Base-by-base conservation (phyloP, 1,140 invertebrate genomes). In the Magallana ariakensis region DNA sequence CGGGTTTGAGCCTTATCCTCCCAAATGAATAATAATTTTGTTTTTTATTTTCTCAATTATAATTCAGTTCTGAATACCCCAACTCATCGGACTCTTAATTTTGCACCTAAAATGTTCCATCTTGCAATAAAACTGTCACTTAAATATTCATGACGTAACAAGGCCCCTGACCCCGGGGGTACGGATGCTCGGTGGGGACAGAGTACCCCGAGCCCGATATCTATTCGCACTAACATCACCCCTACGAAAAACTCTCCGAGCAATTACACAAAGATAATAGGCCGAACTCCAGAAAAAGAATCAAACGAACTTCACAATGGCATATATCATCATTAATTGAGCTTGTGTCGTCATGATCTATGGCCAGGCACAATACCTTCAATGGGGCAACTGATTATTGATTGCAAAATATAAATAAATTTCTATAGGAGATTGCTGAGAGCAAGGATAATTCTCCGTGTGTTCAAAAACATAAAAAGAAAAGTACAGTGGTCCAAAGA, bases 341-440 rank as follows among this genome's bases (percentile, higher is more conserved):
- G 19, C 22, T 26, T 75, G 22, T 26, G 8, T 75, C 66, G 66
- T 75, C 66, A 75, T 75, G 66, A 26, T 22, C 10, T 75, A 26
- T 75, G 22, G 11, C 22, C 22, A 75, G 19, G 15, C 66, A 75
- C 22, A 75, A 75, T 75, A 26, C 9, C 22, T 75, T 75, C 22
- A 33, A 9, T 2, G 66, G 22, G 22, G 22, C 33, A 75, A 33
- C 33, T 75, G 66, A 75, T 75, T 75, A 33, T 75, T 75, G 22
- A 75, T 75, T 75, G 33, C 7, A 13, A 46, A 4, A 75, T 75
- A 75, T 75, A 75, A 75, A 75, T 75, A 75, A 26, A 75, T 26
- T 33, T 22, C 15, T 13, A 16, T 16, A n/a, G n/a, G n/a, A 60
- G 5, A 60, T 6, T 6, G n/a, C 13, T 60, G 58, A 13, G 11